These are phyloP conservation scores for Engystomops pustulosus DNA, from an alignment of 2,113 vertebrate species.

Conservation along the genomic window DNA sequence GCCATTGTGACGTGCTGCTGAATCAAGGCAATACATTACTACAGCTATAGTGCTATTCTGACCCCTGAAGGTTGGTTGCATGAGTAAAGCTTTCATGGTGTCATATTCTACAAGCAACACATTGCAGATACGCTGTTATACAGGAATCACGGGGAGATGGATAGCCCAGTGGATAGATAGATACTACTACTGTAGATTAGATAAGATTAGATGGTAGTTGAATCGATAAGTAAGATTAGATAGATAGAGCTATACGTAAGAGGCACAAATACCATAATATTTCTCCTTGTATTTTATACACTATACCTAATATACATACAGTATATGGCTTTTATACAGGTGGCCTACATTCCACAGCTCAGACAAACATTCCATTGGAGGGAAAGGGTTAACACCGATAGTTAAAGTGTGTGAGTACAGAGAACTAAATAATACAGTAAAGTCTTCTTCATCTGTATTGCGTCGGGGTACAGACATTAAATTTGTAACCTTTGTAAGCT, in stretches of 20 bases:
- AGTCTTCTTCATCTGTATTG: constrained; percentile 23
- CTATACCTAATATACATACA: background rate
- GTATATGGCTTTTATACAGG: background rate
- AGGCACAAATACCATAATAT: too few species aligned
- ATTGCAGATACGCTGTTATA: constrained; percentile 6
- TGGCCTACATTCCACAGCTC: background rate
- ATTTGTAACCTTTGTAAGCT: background rate
- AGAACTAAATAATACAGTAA: constrained; percentile 6
- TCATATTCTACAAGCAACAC: constrained; percentile 35
- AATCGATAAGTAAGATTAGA: background rate
- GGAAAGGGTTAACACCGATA: background rate
- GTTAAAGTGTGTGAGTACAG: background rate
- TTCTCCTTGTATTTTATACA: too few species aligned
- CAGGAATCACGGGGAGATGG: background rate
- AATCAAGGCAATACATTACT: background rate
- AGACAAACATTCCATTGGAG: background rate
- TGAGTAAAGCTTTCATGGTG: constrained; percentile 63
- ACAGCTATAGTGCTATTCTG: constrained; percentile 78
- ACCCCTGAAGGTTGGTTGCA: constrained; percentile 83
- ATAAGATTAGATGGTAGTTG: background rate
- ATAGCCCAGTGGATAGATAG: background rate
- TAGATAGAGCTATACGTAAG: background rate
- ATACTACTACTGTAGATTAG: background rate
- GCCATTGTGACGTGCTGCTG: background rate
- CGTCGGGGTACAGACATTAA: background rate